These are phyloP conservation scores for Eupithecia subumbrata DNA, from an alignment of 2,888 invertebrate genomes.

Conservation along the genomic window DNA sequence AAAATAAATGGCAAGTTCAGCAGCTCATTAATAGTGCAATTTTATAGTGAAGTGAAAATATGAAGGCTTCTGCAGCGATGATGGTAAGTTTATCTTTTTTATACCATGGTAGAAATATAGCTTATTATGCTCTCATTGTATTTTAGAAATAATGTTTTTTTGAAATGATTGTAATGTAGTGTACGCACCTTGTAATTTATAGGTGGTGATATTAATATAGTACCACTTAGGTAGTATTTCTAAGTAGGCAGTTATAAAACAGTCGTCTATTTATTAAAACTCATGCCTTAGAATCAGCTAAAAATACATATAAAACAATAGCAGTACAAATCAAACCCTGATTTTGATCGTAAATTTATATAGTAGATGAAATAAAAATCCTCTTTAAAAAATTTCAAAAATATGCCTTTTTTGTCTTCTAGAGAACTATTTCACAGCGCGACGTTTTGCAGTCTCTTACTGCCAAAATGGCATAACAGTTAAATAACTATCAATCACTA, in stretches of 20 bases:
- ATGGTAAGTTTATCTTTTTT: slow-evolving; percentile 20
- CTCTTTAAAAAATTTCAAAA: too few species aligned
- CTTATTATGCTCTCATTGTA: not conserved
- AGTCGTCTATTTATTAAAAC: not conserved
- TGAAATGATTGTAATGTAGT: not conserved
- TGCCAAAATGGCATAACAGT: slow-evolving; percentile 31
- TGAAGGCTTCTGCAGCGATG: slow-evolving; percentile 60
- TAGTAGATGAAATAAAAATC: too few species aligned
- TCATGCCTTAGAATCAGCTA: not conserved
- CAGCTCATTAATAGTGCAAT: slow-evolving; percentile 13
- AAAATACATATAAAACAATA: not conserved
- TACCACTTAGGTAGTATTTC: not conserved
- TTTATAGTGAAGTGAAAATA: slow-evolving; percentile 50
- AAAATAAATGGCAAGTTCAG: slow-evolving; percentile 30
- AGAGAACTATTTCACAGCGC: not conserved
- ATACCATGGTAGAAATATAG: too few species aligned
- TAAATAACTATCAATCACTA: slow-evolving; percentile 42
- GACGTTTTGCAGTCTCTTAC: slow-evolving; percentile 17
- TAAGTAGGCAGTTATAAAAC: not conserved
- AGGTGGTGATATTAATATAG: not conserved
- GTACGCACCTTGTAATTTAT: not conserved
- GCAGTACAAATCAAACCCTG: not conserved
- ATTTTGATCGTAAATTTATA: not conserved
- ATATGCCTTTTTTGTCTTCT: too few species aligned
- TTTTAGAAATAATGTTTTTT: not conserved